Base-by-base conservation (phyloP, 2,113 vertebrate species). In the Sialia sialis region DNA sequence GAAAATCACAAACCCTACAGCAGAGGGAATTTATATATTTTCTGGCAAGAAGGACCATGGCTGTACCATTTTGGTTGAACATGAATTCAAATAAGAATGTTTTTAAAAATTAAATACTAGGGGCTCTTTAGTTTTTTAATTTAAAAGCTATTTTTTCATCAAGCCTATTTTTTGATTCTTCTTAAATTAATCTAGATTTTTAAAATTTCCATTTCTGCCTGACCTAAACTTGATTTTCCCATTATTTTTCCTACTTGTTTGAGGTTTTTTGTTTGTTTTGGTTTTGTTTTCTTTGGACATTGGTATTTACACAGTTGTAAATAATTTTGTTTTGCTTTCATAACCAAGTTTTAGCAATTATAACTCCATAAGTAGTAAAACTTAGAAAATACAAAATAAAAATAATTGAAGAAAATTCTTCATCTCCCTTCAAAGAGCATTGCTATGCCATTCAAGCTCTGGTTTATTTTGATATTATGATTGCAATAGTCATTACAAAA, bases 281-380 rank as follows among this genome's bases (percentile, higher is more conserved):
- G 12, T 48, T 48, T 48, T 48, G 14, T 21, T 52, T 54, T 79
- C 36, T 46, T 70, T 38, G 58, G 10, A 25, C 41, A 70, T 6
- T 62, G 10, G 22, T 44, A 80, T 80, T 87, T 73, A 69, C n/a
- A 58, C 49, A 80, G 54, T 27, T 73, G 25, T 44, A 59, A 18
- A 44, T 43, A 48, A 59, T 18, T 79, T 68, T 41, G 74, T 54
- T 93, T 93, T 73, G 15, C 41, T 95, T 83, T 90, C 58, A 76
- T 69, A 82, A 76, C 19, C 17, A 79, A 73, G 17, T 76, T 56
- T 83, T 60, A 66, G 34, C 25, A 91, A 80, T 79, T 90, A 64
- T 30, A 83, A 5, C 29, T 76, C 26, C 62, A 46, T 56, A 79
- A 20, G 27, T 32, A 75, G 41, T 34, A 85, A 56, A 94, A 48